These are phyloP conservation scores for Cyanoramphus novaezelandiae DNA, from an alignment of 2,113 vertebrate genomes.

Conservation along the genomic window DNA sequence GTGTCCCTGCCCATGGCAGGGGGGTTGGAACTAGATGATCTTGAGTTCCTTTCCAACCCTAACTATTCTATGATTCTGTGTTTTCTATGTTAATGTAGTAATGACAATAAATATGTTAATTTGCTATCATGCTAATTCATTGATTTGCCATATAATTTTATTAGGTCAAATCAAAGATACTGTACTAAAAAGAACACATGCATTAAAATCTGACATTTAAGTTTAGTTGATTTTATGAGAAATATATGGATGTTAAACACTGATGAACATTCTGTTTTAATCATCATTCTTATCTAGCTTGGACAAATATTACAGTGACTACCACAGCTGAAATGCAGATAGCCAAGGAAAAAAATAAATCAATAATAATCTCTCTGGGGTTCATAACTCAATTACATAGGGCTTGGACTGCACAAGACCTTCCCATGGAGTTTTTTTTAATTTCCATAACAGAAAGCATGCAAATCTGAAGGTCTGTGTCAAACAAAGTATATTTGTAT, in stretches of 20 bases:
- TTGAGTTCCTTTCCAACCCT: too few species aligned
- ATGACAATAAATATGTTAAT: not conserved
- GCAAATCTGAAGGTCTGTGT: not conserved
- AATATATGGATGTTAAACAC: not conserved
- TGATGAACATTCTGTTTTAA: not conserved
- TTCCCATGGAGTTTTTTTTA: not conserved
- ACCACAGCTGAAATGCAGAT: not conserved
- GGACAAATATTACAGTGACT: not conserved
- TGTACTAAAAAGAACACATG: not conserved
- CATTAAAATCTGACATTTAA: not conserved
- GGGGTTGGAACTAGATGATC: too few species aligned
- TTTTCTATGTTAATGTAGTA: too few species aligned
- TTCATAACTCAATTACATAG: not conserved
- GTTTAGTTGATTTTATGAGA: not conserved
- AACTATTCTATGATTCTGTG: too few species aligned
- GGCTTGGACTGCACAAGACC: not conserved
- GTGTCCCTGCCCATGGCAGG: too few species aligned
- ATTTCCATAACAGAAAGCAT: not conserved
- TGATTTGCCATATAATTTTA: not conserved
- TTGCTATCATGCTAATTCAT: not conserved
- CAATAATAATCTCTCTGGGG: not conserved
- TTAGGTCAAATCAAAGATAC: not conserved
- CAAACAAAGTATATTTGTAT: not conserved
- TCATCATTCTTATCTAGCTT: not conserved
- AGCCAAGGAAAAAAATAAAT: not conserved